phyloP scores from a whole-genome alignment of 2,888 invertebrate genomes.

The Eilema depressum region DNA sequence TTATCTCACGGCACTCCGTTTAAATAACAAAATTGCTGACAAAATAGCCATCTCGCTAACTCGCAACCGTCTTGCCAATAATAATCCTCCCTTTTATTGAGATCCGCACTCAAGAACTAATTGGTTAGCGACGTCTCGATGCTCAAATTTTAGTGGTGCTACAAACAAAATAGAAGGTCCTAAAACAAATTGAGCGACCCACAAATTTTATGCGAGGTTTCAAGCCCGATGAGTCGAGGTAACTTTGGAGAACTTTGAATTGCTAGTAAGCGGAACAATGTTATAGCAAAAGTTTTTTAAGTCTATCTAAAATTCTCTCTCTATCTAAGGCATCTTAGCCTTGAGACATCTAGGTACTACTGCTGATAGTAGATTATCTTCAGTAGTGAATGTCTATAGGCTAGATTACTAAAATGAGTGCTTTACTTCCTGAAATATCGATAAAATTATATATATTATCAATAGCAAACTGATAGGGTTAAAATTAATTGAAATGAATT shows the following conservation, averaged over 20 bases:
- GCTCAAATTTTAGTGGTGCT: conserved; percentile 30
- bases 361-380: not conserved
- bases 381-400: not conserved
- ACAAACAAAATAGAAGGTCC: conserved; percentile 34
- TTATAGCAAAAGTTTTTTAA: not conserved
- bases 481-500: too few species aligned
- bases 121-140: conserved; percentile 29
- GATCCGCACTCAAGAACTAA: conserved; percentile 24
- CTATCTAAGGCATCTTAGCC: too few species aligned
- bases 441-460: too few species aligned
- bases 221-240: conserved; percentile 26
- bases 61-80: conserved; percentile 8
- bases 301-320: too few species aligned
- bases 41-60: not conserved
- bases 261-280: conserved; percentile 1
- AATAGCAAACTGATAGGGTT: too few species aligned
- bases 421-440: too few species aligned
- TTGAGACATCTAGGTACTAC: not conserved
- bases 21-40: not conserved
- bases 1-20: not conserved
- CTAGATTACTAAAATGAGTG: too few species aligned
- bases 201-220: conserved; percentile 40
- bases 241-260: conserved; percentile 7
- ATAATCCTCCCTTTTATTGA: conserved; percentile 10
- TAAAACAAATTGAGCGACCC: conserved; percentile 28